Conservation (phyloP, 2,888 invertebrate species). For the Andrena fulva region DNA sequence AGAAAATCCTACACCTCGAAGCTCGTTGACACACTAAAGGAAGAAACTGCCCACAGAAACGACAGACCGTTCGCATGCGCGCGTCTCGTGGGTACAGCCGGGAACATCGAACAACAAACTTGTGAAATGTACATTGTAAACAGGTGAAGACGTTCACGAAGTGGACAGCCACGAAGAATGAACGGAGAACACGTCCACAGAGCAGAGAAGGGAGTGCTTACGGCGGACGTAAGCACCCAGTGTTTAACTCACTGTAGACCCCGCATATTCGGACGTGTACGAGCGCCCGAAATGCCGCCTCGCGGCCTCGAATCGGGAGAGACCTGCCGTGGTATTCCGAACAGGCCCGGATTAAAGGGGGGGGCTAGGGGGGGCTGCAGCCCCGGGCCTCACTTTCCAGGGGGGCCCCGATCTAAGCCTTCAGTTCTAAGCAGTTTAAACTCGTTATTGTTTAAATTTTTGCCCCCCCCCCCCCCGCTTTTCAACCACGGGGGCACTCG, state of each 20-base stretch:
- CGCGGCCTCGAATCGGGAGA: not conserved
- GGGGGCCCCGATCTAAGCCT: no score
- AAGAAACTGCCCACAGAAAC: not conserved
- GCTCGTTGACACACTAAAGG: not conserved
- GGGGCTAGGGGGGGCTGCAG: no score
- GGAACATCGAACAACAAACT: constrained; percentile 24
- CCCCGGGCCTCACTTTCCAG: no score
- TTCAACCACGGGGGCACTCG: no score
- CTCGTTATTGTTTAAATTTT: no score
- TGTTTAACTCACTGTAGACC: not conserved
- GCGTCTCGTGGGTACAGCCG: not conserved
- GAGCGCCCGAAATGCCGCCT: not conserved
- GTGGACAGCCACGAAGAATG: constrained; percentile 12
- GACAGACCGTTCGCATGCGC: not conserved
- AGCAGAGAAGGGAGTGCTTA: not conserved
- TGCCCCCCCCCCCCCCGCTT: no score
- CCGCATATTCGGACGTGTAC: constrained; percentile 8
- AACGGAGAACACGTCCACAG: constrained; percentile 11
- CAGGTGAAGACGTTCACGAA: constrained; percentile 15
- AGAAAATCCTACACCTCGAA: no score
- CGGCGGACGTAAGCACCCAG: constrained; percentile 1
- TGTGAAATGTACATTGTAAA: constrained; percentile 21
- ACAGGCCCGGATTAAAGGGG: no score
- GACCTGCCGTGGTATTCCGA: no score
- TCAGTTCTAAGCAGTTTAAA: no score